These are phyloP conservation scores for Conus betulinus DNA, from an alignment of 1,140 invertebrate species.

Conservation along the genomic window DNA sequence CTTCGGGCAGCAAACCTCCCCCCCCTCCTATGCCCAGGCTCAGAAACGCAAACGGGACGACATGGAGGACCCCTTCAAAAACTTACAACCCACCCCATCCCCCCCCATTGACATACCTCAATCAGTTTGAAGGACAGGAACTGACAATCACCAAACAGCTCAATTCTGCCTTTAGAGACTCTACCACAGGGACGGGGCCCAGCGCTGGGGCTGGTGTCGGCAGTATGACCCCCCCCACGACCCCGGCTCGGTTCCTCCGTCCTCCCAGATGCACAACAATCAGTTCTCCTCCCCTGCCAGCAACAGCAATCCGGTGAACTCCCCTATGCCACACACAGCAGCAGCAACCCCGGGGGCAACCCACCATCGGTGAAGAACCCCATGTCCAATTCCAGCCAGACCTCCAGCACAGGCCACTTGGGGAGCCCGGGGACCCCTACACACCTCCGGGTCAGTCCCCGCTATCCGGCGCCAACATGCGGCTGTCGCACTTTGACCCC, in stretches of 20 bases:
- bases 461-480: constrained; percentile 66
- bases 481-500: constrained; percentile 71
- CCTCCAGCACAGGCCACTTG: constrained; percentile 66
- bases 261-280: constrained; percentile 28
- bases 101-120: constrained; percentile 96
- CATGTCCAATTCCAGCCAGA: constrained; percentile 69
- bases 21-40: constrained; percentile 73
- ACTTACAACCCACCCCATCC: constrained; percentile 96
- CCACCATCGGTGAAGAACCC: constrained; percentile 67
- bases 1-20: constrained; percentile 66
- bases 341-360: constrained; percentile 24
- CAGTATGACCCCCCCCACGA: background rate
- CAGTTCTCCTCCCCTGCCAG: constrained; percentile 35
- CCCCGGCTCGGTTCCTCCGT: background rate
- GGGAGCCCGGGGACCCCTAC: constrained; percentile 59
- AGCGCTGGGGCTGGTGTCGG: constrained; percentile 58
- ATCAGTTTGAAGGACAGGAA: constrained; percentile 97
- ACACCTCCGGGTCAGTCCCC: constrained; percentile 55
- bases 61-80: constrained; percentile 76
- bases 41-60: constrained; percentile 72
- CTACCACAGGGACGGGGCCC: constrained; percentile 43
- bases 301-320: constrained; percentile 40
- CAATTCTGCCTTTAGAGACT: constrained; percentile 79
- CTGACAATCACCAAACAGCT: constrained; percentile 97
- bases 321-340: constrained; percentile 33